These are phyloP conservation scores for Thera obeliscata DNA, from an alignment of 2,888 invertebrate species.

Conservation along the genomic window DNA sequence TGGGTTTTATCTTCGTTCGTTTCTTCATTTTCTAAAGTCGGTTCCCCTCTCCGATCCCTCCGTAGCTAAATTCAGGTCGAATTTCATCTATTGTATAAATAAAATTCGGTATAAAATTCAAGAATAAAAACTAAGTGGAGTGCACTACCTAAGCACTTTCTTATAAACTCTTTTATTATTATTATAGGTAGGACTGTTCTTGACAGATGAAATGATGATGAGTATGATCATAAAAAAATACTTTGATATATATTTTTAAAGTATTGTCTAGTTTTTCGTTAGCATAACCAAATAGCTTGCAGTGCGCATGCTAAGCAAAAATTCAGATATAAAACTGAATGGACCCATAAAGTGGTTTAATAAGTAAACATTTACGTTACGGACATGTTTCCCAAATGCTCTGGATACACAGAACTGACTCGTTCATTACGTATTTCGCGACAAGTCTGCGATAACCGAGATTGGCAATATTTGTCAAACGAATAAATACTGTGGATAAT, in stretches of 20 bases:
- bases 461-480: not conserved
- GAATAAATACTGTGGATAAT: too few species aligned
- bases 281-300: not conserved
- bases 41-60: too few species aligned
- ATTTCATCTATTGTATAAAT: not conserved
- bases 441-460: not conserved
- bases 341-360: conserved; percentile 62
- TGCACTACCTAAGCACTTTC: too few species aligned
- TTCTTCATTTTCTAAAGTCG: conserved; percentile 22
- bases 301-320: conserved; percentile 49
- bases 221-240: too few species aligned
- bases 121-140: too few species aligned
- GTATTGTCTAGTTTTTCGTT: not conserved
- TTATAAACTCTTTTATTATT: too few species aligned
- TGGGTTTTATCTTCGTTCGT: conserved; percentile 19
- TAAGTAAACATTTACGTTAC: conserved; percentile 58
- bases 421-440: not conserved
- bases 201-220: too few species aligned
- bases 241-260: not conserved
- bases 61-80: not conserved
- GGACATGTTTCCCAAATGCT: conserved; percentile 55
- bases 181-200: too few species aligned
- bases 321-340: conserved; percentile 56
- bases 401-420: not conserved
- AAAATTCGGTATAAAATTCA: too few species aligned